Evolutionary conservation across 2,888 invertebrate genomes (phyloP).

Genomic region (Nomada ferruginata): DNA sequence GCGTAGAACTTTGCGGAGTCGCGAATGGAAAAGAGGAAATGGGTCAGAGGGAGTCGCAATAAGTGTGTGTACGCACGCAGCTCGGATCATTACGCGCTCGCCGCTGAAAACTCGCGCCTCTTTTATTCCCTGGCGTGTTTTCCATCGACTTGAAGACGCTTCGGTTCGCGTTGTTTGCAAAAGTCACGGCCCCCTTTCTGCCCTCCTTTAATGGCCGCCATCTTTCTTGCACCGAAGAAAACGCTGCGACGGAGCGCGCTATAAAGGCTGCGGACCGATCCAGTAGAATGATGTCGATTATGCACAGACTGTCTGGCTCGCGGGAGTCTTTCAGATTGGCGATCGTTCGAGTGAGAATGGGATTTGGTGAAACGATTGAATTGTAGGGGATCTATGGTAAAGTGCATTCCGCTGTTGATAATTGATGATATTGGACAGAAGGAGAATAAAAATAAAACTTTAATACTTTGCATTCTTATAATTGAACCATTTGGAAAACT

Average conservation of each 20-base stretch:
- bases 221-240: conserved; percentile 11
- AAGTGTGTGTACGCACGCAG: conserved; percentile 57
- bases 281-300: conserved; percentile 15
- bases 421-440: no score
- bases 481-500: not conserved
- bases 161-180: conserved; percentile 42
- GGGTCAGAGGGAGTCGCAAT: conserved; percentile 45
- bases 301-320: not conserved
- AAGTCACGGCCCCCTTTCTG: conserved; percentile 26
- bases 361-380: conserved; percentile 3
- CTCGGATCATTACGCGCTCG: conserved; percentile 60
- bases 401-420: no score
- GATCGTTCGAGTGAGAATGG: not conserved
- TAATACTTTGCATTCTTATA: not conserved
- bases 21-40: conserved; percentile 17
- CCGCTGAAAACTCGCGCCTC: conserved; percentile 48
- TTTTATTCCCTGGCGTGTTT: conserved; percentile 28
- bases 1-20: conserved; percentile 2
- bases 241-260: not conserved
- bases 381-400: not conserved
- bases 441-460: no score
- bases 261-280: not conserved
- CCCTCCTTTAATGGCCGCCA: conserved; percentile 9
- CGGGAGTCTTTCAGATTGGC: not conserved
- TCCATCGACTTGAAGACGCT: conserved; percentile 5